Percentiles rank a stretch among this genome's conserved stretches.
phyloP scores from a whole-genome alignment of 2,797 vertebrate genomes.

The Australoheros facetus region DNA sequence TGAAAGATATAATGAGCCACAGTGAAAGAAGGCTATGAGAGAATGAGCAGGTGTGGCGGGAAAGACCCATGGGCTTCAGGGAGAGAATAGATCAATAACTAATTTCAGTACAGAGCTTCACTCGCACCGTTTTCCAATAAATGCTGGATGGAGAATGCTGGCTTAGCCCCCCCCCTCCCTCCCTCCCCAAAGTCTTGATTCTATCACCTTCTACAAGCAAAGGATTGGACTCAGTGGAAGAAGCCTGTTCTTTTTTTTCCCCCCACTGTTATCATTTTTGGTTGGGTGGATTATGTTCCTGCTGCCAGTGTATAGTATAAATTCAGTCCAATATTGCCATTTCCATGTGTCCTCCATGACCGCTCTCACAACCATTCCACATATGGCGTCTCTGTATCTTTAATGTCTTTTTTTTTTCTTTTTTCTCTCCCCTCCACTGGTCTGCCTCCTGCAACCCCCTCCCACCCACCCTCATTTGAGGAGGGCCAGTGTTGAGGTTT shows the following conservation, averaged over 20 bases:
- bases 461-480: conserved; percentile 47
- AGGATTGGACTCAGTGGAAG: conserved; percentile 59
- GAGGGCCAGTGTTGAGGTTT: conserved; percentile 75
- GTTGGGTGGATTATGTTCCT: conserved; percentile 61
- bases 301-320: conserved; percentile 51
- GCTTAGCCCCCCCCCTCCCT: conserved; percentile 55
- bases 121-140: conserved; percentile 83
- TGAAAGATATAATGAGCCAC: conserved; percentile 50
- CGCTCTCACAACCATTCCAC: conserved; percentile 51
- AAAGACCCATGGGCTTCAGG: conserved; percentile 79
- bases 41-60: conserved; percentile 79
- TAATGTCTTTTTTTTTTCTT: conserved; percentile 39
- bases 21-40: conserved; percentile 67
- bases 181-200: conserved; percentile 68
- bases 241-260: conserved; percentile 30
- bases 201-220: conserved; percentile 69
- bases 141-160: conserved; percentile 77
- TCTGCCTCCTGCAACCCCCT: conserved; percentile 49
- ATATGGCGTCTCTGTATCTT: conserved; percentile 59
- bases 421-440: background rate
- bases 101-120: conserved; percentile 82
- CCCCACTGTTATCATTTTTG: conserved; percentile 48
- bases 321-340: conserved; percentile 64
- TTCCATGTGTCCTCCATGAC: conserved; percentile 60
- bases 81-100: conserved; percentile 84